Conservation (phyloP, 2,113 vertebrate genomes). For the Progne subis region DNA sequence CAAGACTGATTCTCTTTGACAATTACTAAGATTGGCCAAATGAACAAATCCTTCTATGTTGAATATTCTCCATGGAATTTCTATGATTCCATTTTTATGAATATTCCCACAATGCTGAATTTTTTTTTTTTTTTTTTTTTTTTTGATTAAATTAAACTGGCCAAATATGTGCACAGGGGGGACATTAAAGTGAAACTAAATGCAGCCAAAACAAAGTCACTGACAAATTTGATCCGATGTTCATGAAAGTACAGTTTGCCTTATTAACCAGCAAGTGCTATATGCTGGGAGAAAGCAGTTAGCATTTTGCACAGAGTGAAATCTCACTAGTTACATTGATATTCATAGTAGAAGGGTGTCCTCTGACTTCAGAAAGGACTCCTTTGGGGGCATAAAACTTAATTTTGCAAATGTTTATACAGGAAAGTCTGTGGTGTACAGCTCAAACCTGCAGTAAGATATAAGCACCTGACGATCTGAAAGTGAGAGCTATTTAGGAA, state of each 20-base stretch:
- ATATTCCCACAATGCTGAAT: neutral
- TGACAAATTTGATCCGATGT: neutral
- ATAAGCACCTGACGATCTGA: neutral
- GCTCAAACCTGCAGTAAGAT: neutral
- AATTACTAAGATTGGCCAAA: neutral
- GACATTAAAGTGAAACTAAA: neutral
- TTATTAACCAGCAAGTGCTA: neutral
- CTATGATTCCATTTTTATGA: neutral
- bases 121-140: neutral
- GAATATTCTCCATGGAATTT: neutral
- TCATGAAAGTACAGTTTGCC: neutral
- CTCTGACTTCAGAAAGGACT: neutral
- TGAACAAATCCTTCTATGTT: neutral
- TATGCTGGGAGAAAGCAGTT: neutral
- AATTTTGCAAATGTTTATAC: neutral
- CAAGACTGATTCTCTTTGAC: conserved; percentile 17
- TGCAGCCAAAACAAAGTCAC: neutral
- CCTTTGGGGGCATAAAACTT: neutral
- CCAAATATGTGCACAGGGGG: neutral
- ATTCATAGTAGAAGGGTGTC: neutral
- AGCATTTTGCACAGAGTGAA: conserved; percentile 7
- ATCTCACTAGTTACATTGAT: neutral
- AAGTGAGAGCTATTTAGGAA: neutral
- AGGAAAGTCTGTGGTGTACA: neutral
- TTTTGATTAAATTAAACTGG: neutral